Evolutionary conservation across 1,140 invertebrate genomes (phyloP).

Genomic region (Drosophila leontia): DNA sequence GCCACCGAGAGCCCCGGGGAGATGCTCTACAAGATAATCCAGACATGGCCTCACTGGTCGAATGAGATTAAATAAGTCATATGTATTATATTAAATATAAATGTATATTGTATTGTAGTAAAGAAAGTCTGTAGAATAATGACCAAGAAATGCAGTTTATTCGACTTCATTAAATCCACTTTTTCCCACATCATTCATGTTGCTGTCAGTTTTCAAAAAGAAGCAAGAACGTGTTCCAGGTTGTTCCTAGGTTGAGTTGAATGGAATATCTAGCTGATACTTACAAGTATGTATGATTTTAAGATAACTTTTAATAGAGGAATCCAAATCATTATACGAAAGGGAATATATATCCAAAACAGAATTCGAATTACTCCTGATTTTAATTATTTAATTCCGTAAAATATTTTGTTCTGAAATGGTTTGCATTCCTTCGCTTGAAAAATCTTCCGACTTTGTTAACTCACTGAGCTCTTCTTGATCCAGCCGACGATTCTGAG

Average conservation of each 20-base stretch:
- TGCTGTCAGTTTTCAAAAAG: constrained; percentile 7
- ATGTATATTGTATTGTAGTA: constrained; percentile 9
- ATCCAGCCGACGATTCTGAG: constrained; percentile 26
- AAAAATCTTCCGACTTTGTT: background rate
- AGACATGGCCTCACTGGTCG: constrained; percentile 87
- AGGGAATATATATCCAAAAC: too few species aligned
- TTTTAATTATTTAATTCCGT: too few species aligned
- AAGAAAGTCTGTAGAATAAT: constrained; percentile 21
- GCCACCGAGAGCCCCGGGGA: constrained; percentile 88
- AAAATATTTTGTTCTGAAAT: background rate
- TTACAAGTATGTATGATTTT: constrained; percentile 1
- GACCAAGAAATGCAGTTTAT: constrained; percentile 1
- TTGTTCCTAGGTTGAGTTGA: constrained; percentile 49
- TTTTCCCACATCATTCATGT: background rate
- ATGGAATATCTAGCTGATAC: constrained; percentile 41
- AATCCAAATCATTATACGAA: background rate
- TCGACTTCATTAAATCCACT: constrained; percentile 9
- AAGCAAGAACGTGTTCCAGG: constrained; percentile 18
- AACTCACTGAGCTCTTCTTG: constrained; percentile 8
- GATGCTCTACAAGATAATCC: constrained; percentile 87
- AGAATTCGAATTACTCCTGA: too few species aligned
- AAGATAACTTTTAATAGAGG: background rate
- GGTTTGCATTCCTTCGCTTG: background rate
- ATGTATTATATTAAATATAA: constrained; percentile 7
- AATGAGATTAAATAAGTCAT: constrained; percentile 17